phyloP scores from a whole-genome alignment of 2,888 invertebrate species.

The Nowickia ferox region DNA sequence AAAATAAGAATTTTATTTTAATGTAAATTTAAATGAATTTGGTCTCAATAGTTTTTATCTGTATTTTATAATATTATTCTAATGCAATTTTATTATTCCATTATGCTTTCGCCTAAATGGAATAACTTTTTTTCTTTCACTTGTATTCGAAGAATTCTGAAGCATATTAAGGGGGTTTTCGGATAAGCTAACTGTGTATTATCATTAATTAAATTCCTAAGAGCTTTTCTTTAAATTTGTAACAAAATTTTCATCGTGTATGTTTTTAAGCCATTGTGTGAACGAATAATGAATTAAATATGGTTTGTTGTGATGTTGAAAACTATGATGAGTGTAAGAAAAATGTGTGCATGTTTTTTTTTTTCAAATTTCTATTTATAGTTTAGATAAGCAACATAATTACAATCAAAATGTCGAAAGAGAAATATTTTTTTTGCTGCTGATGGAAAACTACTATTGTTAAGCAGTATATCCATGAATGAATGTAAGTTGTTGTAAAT shows the following conservation, averaged over 20 bases:
- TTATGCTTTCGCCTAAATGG: no score
- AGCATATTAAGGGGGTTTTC: no score
- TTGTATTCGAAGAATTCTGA: no score
- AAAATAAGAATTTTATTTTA: no score
- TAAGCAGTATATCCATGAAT: constrained; percentile 52
- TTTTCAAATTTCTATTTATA: constrained; percentile 65
- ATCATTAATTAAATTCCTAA: not conserved
- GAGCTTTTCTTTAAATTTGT: constrained; percentile 50
- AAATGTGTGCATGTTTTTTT: constrained; percentile 62
- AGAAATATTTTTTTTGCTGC: constrained; percentile 63
- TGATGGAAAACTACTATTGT: constrained; percentile 34
- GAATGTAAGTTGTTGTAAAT: constrained; percentile 64
- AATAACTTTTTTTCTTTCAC: no score
- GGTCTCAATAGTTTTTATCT: no score
- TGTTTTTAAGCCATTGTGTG: constrained; percentile 54
- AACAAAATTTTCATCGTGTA: constrained; percentile 46
- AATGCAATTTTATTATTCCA: no score
- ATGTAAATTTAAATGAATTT: no score
- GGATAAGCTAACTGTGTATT: no score
- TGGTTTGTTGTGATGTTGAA: constrained; percentile 49
- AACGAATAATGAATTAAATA: constrained; percentile 33
- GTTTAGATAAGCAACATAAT: constrained; percentile 59
- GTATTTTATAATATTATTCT: no score
- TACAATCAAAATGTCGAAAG: constrained; percentile 65
- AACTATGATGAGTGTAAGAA: constrained; percentile 32